Evolutionary conservation across 2,113 vertebrate species (phyloP), one percentile per base, ranked within the genome.

Genomic region (Chaetodon trifascialis): DNA sequence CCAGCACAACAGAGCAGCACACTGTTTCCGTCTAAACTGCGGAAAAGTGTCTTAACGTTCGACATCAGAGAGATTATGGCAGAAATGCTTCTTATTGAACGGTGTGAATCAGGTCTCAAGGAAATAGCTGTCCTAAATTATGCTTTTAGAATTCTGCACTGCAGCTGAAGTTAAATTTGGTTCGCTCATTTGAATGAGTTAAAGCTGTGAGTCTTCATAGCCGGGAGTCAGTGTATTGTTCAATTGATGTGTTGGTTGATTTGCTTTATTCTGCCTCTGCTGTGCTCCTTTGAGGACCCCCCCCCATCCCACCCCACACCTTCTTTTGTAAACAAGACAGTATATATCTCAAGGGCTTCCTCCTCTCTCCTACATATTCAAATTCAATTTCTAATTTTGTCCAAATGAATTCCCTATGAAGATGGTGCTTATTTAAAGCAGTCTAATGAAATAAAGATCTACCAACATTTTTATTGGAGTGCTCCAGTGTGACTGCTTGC

Each of bases 391-490:
- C 91, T 90, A 90, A 91, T 87, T 92, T 91, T 86, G 83, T 88
- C 69, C 71, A 83, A 87, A 88, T 82, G 78, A 86, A 92, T 89
- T 91, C 86, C 85, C 79, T 82, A 56, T 90, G 90, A 93, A 88
- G 88, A 85, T 36, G 54, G n/a, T 56, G 42, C 62, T 80, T 76
- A 86, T 83, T 87, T 89, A 86, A 89, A 82, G 85, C 73, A 66
- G 79, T 76, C 85, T 81, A 80, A 88, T 89, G 78, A 89, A 91
- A 92, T 90, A 86, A 88, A 92, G 72, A 93, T 93, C 87, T 90
- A 63, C 82, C 80, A 82, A 74, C 64, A 70, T 84, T 87, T 89
- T 86, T 73, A 85, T 79, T 82, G 51, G 78, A 79, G 76, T 51
- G 42, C 51, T 85, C 68, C 42, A 80, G 21, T 86, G 78, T 84